These are phyloP conservation scores for Anticlea derivata DNA, from an alignment of 2,888 invertebrate species.

Conservation along the genomic window DNA sequence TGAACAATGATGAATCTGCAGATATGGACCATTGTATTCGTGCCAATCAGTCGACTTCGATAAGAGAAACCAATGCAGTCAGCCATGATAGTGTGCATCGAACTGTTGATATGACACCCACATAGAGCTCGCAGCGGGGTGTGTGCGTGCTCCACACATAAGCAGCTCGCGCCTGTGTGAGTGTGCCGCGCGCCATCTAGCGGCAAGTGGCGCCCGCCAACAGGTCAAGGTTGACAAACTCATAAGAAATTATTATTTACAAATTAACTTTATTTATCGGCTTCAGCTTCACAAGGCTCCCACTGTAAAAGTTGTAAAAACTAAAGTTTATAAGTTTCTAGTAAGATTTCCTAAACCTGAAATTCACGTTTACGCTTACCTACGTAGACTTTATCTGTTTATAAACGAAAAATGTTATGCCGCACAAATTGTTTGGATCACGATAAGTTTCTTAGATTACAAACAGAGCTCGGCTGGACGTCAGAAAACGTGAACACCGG, in stretches of 20 bases:
- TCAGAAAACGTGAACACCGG: constrained; percentile 62
- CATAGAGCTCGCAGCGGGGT: constrained; percentile 42
- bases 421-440: constrained; percentile 53
- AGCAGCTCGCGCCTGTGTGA: constrained; percentile 48
- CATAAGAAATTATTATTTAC: constrained; percentile 72
- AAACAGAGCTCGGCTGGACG: constrained; percentile 66
- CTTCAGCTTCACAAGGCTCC: constrained; percentile 35
- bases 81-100: constrained; percentile 52
- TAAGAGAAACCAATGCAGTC: constrained; percentile 56
- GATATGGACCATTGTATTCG: constrained; percentile 45
- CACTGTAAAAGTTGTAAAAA: constrained; percentile 31
- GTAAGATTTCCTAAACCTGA: constrained; percentile 30
- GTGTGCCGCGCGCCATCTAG: constrained; percentile 68
- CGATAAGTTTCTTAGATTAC: constrained; percentile 76
- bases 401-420: constrained; percentile 72
- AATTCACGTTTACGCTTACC: constrained; percentile 39
- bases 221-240: constrained; percentile 79
- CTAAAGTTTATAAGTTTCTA: constrained; percentile 12
- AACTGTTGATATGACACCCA: constrained; percentile 53
- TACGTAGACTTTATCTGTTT: constrained; percentile 64
- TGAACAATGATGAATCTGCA: constrained; percentile 28
- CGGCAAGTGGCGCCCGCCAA: constrained; percentile 53
- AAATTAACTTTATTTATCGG: constrained; percentile 62
- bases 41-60: constrained; percentile 59
- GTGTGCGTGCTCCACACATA: constrained; percentile 66